Conservation (phyloP, 1,140 invertebrate genomes). For the Drosophila pandora region DNA sequence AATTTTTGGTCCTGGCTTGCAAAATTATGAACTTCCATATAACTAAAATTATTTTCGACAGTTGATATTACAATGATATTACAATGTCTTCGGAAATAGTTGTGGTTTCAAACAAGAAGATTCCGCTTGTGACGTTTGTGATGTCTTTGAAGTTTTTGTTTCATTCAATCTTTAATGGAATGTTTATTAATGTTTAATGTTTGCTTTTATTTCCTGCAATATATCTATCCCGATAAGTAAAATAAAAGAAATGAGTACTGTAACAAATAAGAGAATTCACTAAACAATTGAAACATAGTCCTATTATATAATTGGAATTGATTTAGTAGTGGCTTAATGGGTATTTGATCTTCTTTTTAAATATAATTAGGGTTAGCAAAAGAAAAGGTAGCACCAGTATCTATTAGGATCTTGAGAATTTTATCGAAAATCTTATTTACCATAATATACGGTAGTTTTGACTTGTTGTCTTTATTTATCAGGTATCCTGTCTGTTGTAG, state of each 20-base stretch:
- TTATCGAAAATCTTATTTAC: slow-evolving; percentile 21
- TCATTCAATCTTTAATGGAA: slow-evolving; percentile 2
- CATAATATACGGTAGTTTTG: too few species aligned
- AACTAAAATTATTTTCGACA: background rate
- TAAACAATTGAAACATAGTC: background rate
- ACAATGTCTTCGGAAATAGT: slow-evolving; percentile 15
- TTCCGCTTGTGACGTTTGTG: slow-evolving; percentile 5
- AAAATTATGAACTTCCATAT: slow-evolving; percentile 22
- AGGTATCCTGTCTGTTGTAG: background rate
- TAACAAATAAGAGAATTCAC: too few species aligned
- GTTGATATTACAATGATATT: slow-evolving; percentile 18
- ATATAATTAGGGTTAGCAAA: slow-evolving; percentile 18
- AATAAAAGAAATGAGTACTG: too few species aligned
- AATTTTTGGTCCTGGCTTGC: slow-evolving; percentile 23
- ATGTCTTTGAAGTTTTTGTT: slow-evolving; percentile 4
- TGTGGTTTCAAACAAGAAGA: slow-evolving; percentile 18
- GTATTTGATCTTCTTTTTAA: slow-evolving; percentile 27
- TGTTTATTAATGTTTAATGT: too few species aligned
- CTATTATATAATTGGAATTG: slow-evolving; percentile 33
- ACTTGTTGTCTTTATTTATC: slow-evolving; percentile 16
- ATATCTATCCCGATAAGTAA: too few species aligned
- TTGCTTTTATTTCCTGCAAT: too few species aligned
- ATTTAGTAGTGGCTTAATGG: slow-evolving; percentile 33
- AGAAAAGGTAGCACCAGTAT: slow-evolving; percentile 27
- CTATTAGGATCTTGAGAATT: slow-evolving; percentile 20